These are phyloP conservation scores for Patella pellucida DNA, from an alignment of 2,888 invertebrate genomes.

Conservation along the genomic window DNA sequence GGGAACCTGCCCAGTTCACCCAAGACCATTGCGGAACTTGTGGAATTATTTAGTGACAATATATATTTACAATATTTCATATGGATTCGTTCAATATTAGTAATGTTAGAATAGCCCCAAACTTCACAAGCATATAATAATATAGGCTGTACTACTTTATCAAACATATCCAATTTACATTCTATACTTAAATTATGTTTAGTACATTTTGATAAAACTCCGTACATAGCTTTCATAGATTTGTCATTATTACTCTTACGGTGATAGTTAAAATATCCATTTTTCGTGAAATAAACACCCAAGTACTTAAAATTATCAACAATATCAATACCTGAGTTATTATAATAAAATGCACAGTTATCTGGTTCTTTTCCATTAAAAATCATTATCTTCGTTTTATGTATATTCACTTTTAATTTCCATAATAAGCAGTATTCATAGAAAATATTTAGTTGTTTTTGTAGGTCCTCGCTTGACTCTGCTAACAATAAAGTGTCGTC, in stretches of 20 bases:
- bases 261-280: background rate
- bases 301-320: background rate
- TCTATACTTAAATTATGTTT: background rate
- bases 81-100: background rate
- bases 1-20: background rate
- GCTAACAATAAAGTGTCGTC: background rate
- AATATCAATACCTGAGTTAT: background rate
- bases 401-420: background rate
- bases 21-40: background rate
- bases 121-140: background rate
- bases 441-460: background rate
- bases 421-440: background rate
- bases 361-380: background rate
- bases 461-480: background rate
- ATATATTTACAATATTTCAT: conserved; percentile 1
- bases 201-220: background rate
- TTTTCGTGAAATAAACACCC: background rate
- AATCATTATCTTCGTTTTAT: background rate
- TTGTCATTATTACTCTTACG: background rate
- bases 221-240: background rate
- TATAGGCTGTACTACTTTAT: background rate
- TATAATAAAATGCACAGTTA: background rate
- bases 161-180: background rate
- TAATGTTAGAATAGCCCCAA: background rate
- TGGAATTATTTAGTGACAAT: background rate